Evolutionary conservation across 2,113 vertebrate species (phyloP).

Genomic region (Eidolon helvum): DNA sequence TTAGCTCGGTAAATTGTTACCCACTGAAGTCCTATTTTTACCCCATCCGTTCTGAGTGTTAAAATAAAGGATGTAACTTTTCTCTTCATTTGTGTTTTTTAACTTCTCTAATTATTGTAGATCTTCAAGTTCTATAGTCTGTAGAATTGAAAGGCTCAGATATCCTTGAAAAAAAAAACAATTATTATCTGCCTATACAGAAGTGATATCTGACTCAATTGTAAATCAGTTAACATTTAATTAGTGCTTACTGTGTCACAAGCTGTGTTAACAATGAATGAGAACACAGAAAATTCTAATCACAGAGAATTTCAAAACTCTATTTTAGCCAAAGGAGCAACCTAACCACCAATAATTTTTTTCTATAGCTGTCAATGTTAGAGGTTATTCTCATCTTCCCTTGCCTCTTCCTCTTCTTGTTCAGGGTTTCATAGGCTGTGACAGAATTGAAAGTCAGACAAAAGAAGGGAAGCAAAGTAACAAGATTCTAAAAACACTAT

Average conservation of each 20-base stretch:
- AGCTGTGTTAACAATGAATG: background rate
- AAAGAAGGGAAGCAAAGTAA: background rate
- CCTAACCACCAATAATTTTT: background rate
- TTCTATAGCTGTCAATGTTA: background rate
- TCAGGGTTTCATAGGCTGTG: background rate
- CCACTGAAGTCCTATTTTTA: background rate
- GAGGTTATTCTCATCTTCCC: background rate
- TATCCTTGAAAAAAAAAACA: background rate
- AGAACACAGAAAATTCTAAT: background rate
- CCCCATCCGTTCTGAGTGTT: background rate
- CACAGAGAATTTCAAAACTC: background rate
- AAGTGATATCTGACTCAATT: background rate
- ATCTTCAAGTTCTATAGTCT: background rate
- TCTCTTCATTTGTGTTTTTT: background rate
- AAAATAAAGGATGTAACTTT: background rate
- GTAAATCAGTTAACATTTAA: background rate
- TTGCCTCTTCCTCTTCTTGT: background rate
- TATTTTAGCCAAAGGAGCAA: background rate
- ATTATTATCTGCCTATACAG: background rate
- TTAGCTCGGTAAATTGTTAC: background rate
- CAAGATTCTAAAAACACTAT: background rate
- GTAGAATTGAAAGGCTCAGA: background rate
- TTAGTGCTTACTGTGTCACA: background rate
- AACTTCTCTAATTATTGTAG: background rate
- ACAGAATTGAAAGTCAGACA: background rate